Conservation (phyloP, 2,888 invertebrate genomes). For the Scaeva pyrastri region DNA sequence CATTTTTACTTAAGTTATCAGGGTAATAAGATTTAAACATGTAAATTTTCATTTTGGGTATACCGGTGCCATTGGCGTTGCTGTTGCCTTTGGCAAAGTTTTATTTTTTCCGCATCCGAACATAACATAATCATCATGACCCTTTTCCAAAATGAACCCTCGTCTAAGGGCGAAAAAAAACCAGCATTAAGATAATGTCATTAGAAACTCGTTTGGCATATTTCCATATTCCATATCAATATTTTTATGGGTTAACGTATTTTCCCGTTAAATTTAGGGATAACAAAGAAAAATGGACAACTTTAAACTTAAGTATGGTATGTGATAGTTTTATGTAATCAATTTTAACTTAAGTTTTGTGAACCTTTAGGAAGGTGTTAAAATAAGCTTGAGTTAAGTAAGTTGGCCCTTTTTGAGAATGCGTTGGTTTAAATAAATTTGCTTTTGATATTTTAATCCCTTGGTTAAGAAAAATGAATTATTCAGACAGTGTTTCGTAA, state of each 20-base stretch:
- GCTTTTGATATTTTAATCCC: too few species aligned
- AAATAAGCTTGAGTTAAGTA: too few species aligned
- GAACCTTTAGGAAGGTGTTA: too few species aligned
- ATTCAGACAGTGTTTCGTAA: too few species aligned
- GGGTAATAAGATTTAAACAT: neutral
- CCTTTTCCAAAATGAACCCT: slow-evolving; percentile 22
- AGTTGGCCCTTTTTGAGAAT: too few species aligned
- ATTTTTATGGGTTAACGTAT: neutral
- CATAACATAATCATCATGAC: slow-evolving; percentile 14
- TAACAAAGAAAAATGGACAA: too few species aligned
- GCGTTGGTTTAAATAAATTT: too few species aligned
- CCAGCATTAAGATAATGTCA: slow-evolving; percentile 21
- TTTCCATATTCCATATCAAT: slow-evolving; percentile 24
- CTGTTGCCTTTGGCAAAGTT: neutral
- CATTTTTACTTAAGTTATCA: slow-evolving; percentile 1
- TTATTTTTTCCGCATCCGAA: slow-evolving; percentile 17
- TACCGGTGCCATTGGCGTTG: neutral
- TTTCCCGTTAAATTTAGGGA: neutral
- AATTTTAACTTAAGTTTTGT: too few species aligned
- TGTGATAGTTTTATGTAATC: neutral
- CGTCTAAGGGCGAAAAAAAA: neutral
- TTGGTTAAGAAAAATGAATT: too few species aligned
- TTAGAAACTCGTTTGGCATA: slow-evolving; percentile 34
- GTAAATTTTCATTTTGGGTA: neutral
- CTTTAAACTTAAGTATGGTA: too few species aligned